Percentiles rank a stretch among this genome's conserved stretches.
Evolutionary conservation across 2,888 invertebrate genomes (phyloP).

Genomic region (Craniophora ligustri): DNA sequence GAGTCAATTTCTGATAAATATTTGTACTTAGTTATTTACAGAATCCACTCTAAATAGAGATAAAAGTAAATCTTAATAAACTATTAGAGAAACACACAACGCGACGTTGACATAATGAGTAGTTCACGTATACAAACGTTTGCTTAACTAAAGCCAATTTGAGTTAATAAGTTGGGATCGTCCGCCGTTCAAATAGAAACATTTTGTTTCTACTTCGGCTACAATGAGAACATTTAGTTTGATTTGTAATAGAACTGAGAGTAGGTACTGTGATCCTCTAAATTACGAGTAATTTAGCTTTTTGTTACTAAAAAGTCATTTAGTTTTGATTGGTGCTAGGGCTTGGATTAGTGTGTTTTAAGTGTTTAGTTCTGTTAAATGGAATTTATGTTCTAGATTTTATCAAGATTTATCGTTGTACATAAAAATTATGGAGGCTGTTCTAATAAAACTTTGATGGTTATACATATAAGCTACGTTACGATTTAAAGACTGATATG

Average conservation of each 20-base stretch:
- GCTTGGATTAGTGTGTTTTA: conserved; percentile 20
- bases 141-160: conserved; percentile 50
- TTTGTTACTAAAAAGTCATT: conserved; percentile 27
- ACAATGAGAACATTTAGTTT: conserved; percentile 42
- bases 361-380: conserved; percentile 7
- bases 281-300: conserved; percentile 39
- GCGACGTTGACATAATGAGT: conserved; percentile 42
- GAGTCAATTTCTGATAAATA: no score
- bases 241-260: conserved; percentile 39
- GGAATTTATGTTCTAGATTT: neutral
- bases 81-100: conserved; percentile 13
- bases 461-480: no score
- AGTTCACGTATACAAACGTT: conserved; percentile 38
- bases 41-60: neutral
- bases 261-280: conserved; percentile 18
- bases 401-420: neutral
- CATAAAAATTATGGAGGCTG: no score
- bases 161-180: conserved; percentile 48
- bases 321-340: conserved; percentile 26
- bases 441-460: no score
- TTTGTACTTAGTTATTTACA: no score
- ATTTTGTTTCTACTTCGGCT: no score
- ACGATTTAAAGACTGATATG: no score
- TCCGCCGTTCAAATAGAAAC: conserved; percentile 34
- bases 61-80: conserved; percentile 14